Percentiles rank a stretch among this genome's conserved stretches.
Evolutionary conservation across 2,888 invertebrate species (phyloP).

Genomic region (Caenorhabditis uteleia): DNA sequence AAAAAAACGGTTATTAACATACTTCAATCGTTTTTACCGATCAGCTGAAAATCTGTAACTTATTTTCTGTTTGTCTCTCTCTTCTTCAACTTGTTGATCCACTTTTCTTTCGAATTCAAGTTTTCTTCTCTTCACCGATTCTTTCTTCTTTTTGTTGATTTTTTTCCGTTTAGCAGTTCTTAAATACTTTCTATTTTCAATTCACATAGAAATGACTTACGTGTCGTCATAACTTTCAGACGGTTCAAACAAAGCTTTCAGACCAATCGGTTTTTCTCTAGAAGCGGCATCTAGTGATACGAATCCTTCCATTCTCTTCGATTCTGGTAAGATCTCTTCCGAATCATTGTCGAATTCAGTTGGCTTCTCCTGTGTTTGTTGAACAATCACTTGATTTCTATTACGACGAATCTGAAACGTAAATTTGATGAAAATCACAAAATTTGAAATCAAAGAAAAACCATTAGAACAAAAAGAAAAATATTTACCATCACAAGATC

Average conservation of each 20-base stretch:
- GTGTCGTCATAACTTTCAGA: constrained; percentile 19
- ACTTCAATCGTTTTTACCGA: constrained; percentile 22
- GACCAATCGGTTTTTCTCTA: constrained; percentile 43
- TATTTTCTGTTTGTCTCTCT: constrained; percentile 16
- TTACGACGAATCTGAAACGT: constrained; percentile 13
- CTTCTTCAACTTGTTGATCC: constrained; percentile 16
- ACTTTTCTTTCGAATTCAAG: constrained; percentile 16
- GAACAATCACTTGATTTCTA: constrained; percentile 24
- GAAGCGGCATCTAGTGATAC: constrained; percentile 39
- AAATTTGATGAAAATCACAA: no score
- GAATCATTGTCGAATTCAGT: constrained; percentile 9
- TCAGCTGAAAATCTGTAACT: constrained; percentile 37
- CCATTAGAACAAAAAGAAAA: background rate
- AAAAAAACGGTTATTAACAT: constrained; percentile 9
- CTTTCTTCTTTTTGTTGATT: constrained; percentile 39
- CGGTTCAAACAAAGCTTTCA: constrained; percentile 33
- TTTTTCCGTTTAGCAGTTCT: constrained; percentile 22
- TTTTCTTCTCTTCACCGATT: constrained; percentile 39
- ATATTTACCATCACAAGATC: no score
- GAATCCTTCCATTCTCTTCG: constrained; percentile 30
- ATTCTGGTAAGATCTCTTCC: constrained; percentile 9
- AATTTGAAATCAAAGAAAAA: background rate
- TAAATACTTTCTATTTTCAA: background rate
- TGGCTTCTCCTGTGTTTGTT: constrained; percentile 6
- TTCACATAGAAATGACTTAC: constrained; percentile 4